Evolutionary conservation across 2,888 invertebrate genomes (phyloP), one percentile per base, ranked within the genome.

Genomic region (Oscheius sp.): DNA sequence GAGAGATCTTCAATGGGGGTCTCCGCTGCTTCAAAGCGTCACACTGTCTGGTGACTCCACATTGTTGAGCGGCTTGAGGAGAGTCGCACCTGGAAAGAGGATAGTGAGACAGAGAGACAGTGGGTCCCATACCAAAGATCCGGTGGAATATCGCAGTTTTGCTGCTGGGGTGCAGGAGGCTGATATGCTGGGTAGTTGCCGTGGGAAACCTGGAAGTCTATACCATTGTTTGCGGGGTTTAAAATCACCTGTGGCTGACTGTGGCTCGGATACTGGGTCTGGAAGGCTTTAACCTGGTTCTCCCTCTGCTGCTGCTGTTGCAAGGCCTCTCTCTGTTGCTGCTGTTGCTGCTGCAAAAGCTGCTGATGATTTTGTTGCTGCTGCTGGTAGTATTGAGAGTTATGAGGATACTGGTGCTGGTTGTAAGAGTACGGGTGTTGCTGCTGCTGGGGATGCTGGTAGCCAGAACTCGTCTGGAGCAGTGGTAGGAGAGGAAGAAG

Each of bases 1-100:
- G 73, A 3, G 88, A 86, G 47, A 88, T 83, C 62, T 86, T 88
- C 57, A 88, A 78, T 0, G 87, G 87, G 51, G 73, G 76, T 1
- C 81, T 51, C n/a, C 78, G 78, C n/a, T 83, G 81, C n/a, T 79
- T 81, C 55, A 87, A 76, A 0, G 79, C 60, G 29, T 86, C 86
- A 65, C 87, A 87, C 51, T 87, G 87, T 29, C 81, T 76, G 37
- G 78, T 73, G 1, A 86, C 87, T 33, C 83, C 83, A 70, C 87
- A 87, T 48, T 85, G 80, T 72, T 85, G 84, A 13, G 87, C 87
- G 5, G 85, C 74, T 58, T 85, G 85, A 55, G 79, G 73, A 57
- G 80, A 81, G 77, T 87, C 87, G 66, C 87, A 87, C 82, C 81
- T 83, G 72, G 3, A 73, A 76, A 13, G 35, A 35, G 9, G 32